Evolutionary conservation across 2,888 invertebrate genomes (phyloP), one percentile per base, ranked within the genome.

Genomic region (Melieria omissa): DNA sequence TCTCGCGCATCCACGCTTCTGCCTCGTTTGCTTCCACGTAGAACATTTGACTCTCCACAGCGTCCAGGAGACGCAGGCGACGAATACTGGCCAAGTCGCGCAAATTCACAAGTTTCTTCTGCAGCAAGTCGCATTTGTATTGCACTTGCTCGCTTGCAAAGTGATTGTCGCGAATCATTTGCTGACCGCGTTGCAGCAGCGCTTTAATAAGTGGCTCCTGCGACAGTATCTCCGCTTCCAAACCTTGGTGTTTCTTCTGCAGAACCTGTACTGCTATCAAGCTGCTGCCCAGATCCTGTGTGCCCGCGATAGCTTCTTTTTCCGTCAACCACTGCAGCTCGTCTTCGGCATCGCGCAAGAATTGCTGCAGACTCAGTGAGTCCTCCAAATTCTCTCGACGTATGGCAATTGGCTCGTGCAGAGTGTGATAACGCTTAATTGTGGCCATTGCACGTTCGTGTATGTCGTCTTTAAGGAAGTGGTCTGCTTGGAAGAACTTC

Each of bases 351-450:
- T 98, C 98, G 42, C 96, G 89, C 61, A 94, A 90, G 89, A 97
- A 97, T 82, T 97, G 94, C 83, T 97, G 96, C 76, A 98, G 88
- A 61, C 94, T 88, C 4, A 93, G 90, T 0, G 98, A 95, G 77
- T 98, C 98, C 82, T 97, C 95, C 52, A 99, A 88, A 85, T 97
- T 96, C 81, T 98, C 98, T 54, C 95, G 89, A 0, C 97, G 90
- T 75, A 95, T 96, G 84, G 95, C 94, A 85, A 97, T 92, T 0
- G 98, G 98, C 84, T 96, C 97, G 80, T 94, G 93, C 9, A 98
- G 88, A 6, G 93, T 92, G 12, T 92, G 90, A 84, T 95, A 96
- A 62, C 91, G 87, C 73, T 90, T 91, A n/a, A 92, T 90, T 3
- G 91, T 89, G 5, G 89, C 86, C 78, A 91, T 89, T 0, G 95